Evolutionary conservation across 2,113 vertebrate genomes (phyloP), one percentile per base, ranked within the genome.

Genomic region (Elaphurus davidianus): DNA sequence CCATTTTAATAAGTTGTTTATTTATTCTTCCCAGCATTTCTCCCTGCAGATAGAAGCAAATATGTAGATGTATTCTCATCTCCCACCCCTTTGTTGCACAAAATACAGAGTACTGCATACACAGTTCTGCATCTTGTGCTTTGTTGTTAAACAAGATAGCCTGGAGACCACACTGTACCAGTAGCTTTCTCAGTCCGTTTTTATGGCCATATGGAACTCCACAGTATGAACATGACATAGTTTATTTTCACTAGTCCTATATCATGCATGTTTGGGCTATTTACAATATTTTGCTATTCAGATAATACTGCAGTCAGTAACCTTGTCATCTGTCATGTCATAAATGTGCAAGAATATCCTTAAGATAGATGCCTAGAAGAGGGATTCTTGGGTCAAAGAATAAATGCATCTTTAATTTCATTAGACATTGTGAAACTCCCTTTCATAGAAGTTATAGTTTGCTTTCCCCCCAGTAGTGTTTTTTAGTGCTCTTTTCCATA

Each of bases 31-130:
- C 60, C 79, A 90, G 54, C 43, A 47, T 87, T 94, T 87, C 54
- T 92, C 91, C 95, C 33, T 92, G 55, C 54, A 94, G 82, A 96
- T 3, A 67, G 67, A 94, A 89, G 27, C 40, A 74, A 92, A 78
- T 43, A 8, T 47, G 33, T 54, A 67, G 17, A 54, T 78, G 50
- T 36, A 25, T 21, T 89, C 67, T 90, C 47, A 81, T 76, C n/a
- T 79, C 55, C 50, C 9, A 21, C 6, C 45, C n/a, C 33, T 60
- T 82, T 40, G 14, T 43, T 90, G 54, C 36, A 50, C 71, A 87
- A 78, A 93, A 71, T 55, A 88, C 12, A 71, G n/a, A 57, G 76
- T 59, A 4, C 57, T 59, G 19, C 25, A 62, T 19, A 62, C n/a
- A 82, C 5, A 16, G 54, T 88, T 88, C 59, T 88, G 50, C 86